phyloP scores from a whole-genome alignment of 2,113 vertebrate species.

The Tupaia tana region DNA sequence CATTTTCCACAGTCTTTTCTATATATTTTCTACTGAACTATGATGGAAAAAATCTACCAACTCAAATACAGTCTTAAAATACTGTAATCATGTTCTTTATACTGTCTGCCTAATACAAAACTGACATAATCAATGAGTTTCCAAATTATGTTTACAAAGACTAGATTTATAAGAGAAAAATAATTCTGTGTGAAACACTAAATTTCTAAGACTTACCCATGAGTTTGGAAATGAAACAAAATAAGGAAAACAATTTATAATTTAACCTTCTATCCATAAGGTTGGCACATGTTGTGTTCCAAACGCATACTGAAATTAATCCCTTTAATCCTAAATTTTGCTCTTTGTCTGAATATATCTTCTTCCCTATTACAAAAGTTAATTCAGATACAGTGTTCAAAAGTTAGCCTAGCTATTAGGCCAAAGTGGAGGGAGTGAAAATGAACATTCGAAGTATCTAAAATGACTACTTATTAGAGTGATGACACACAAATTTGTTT shows the following conservation, averaged over 20 bases:
- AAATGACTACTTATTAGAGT: constrained; percentile 22
- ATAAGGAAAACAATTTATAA: neutral
- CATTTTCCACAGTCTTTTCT: constrained; percentile 15
- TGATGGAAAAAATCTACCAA: neutral
- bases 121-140: neutral
- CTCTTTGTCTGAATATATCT: neutral
- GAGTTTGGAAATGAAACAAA: constrained; percentile 21
- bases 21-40: constrained; percentile 32
- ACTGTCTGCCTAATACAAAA: neutral
- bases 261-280: neutral
- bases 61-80: constrained; percentile 43
- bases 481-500: neutral
- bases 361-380: constrained; percentile 46
- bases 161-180: constrained; percentile 17
- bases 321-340: constrained; percentile 31
- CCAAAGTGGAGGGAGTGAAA: neutral
- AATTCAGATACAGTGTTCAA: neutral
- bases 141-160: constrained; percentile 43
- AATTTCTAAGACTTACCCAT: constrained; percentile 29
- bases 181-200: neutral
- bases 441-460: neutral
- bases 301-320: constrained; percentile 18
- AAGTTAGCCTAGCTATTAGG: neutral
- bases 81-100: neutral
- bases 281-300: neutral